A percentile compares a stretch with the other conserved stretches of the same genome.
Evolutionary conservation across 1,140 invertebrate genomes (phyloP).

Genomic region (Eriocheir sinensis): DNA sequence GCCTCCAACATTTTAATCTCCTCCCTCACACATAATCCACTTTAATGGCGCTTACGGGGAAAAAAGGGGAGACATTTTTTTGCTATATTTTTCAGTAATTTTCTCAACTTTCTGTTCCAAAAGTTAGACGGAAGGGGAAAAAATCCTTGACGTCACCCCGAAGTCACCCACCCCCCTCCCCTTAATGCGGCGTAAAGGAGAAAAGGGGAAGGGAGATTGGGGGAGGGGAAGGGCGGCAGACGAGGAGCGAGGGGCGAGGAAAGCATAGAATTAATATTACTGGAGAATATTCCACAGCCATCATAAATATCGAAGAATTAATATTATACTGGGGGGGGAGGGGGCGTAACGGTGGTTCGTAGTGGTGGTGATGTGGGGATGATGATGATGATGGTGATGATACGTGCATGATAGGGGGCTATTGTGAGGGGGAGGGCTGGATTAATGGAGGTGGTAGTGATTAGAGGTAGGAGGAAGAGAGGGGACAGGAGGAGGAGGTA

Average conservation of each 20-base stretch:
- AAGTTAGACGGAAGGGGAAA: background rate
- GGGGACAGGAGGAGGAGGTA: background rate
- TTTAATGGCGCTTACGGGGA: no score
- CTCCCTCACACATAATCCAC: no score
- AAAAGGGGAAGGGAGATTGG: no score
- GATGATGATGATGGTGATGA: background rate
- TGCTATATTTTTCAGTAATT: no score
- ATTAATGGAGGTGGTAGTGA: background rate
- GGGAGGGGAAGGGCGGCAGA: background rate
- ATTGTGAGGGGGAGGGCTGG: background rate
- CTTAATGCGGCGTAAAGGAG: background rate
- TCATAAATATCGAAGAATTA: conserved; percentile 1
- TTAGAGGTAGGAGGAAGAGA: background rate
- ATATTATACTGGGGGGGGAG: background rate
- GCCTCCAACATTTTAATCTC: background rate
- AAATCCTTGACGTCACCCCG: background rate
- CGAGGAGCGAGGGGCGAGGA: no score
- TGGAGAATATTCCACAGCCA: background rate
- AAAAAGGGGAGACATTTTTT: no score
- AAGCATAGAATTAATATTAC: conserved; percentile 16
- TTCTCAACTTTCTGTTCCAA: no score
- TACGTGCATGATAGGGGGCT: background rate
- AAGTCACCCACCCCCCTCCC: background rate
- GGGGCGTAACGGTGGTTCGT: background rate
- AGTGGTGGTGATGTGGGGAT: background rate